Evolutionary conservation across 2,797 vertebrate genomes (phyloP), one percentile per base, ranked within the genome.

Genomic region (Syndactyla subalaris): DNA sequence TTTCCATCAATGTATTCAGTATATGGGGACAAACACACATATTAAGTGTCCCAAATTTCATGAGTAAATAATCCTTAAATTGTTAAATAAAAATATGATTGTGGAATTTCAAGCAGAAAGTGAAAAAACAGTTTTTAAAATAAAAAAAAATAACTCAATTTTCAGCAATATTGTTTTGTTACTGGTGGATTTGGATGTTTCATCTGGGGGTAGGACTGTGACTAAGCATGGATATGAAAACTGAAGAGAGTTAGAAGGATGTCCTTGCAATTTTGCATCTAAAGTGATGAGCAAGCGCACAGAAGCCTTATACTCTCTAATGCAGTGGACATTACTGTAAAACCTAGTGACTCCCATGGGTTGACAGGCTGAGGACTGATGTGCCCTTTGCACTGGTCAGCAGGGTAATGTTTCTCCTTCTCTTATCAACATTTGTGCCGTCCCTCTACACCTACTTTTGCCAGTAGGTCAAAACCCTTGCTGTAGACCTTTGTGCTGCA

Each of bases 11-110:
- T 36, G 9, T 6, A 24, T 12, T 49, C 54, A 39, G 16, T 36
- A 15, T 41, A 20, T 10, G 9, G 22, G 29, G 24, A 49, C 23
- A 73, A 81, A 65, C 20, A 0, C 5, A 7, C 20, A 1, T n/a
- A 57, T 23, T 74, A 77, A 39, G 70, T 6, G 34, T 51, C 21
- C 1, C 10, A 73, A 41, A 70, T 75, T 61, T 51, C 36, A 65
- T 24, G 5, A n/a, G 29, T 38, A 54, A 24, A 26, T 32, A 29
- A 52, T 23, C 8, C 26, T 78, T 75, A 41, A 82, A 54, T 73
- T 58, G 57, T 21, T 38, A 30, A 57, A 74, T 34, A 38, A 89
- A 73, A 80, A 57, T 51, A n/a, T 12, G 7, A 46, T 15, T 41
- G 9, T 17, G 12, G 68, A 59, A 36, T 73, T 71, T n/a, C 13